These are phyloP conservation scores for Limanda limanda DNA, from an alignment of 2,113 vertebrate species.

Conservation along the genomic window DNA sequence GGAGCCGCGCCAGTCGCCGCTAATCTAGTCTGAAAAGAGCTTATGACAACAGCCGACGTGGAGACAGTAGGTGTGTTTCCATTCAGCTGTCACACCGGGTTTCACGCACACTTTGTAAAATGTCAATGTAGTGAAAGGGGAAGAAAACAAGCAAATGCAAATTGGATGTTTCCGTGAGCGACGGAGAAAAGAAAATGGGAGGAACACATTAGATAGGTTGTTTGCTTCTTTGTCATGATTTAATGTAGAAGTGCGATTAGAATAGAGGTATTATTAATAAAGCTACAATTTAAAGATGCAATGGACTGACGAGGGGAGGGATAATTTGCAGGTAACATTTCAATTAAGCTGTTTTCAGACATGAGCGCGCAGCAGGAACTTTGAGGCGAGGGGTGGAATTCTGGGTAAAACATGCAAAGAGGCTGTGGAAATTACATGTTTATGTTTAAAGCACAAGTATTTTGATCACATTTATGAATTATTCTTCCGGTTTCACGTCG, in stretches of 20 bases:
- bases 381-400: too few relatives aligned
- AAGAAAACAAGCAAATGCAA: conserved; percentile 21
- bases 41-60: conserved; percentile 38
- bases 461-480: too few relatives aligned
- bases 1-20: conserved; percentile 22
- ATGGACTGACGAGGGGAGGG: neutral
- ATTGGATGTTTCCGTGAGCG: conserved; percentile 7
- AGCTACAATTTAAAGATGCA: neutral
- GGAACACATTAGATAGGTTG: neutral
- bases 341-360: too few relatives aligned
- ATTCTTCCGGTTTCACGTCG: too few relatives aligned
- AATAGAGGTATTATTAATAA: neutral
- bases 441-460: too few relatives aligned
- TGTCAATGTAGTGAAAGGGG: conserved; percentile 23
- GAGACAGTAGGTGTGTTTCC: conserved; percentile 45
- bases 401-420: too few relatives aligned
- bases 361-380: too few relatives aligned
- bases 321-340: neutral
- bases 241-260: too few relatives aligned
- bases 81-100: conserved; percentile 43
- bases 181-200: neutral
- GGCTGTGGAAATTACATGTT: too few relatives aligned
- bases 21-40: conserved; percentile 58
- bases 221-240: too few relatives aligned
- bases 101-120: conserved; percentile 27